Conservation (phyloP, 2,888 invertebrate species). For the Cryptus viduatorius region DNA sequence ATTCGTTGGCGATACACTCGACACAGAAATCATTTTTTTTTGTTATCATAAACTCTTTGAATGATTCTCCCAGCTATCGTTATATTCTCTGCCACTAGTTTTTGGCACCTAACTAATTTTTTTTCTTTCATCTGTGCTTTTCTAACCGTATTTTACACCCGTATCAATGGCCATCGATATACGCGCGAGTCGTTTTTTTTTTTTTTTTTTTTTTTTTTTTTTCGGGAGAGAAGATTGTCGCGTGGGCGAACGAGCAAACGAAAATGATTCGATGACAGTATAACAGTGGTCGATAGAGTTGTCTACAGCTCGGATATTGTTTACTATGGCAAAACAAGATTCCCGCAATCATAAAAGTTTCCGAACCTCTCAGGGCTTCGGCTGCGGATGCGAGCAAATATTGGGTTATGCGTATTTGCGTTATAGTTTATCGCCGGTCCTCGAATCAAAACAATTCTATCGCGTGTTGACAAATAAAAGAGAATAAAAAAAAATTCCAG, state of each 20-base stretch:
- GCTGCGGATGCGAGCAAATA: background rate
- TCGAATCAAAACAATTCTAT: background rate
- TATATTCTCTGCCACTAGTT: background rate
- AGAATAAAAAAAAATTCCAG: too few relatives aligned
- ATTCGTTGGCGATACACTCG: too few relatives aligned
- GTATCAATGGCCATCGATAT: conserved; percentile 3
- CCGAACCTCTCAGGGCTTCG: conserved; percentile 2
- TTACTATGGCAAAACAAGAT: conserved; percentile 39
- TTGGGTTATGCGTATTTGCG: background rate
- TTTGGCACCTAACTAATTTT: too few relatives aligned
- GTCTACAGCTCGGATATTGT: conserved; percentile 10
- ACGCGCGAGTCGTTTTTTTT: conserved; percentile 14
- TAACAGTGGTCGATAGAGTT: conserved; percentile 15
- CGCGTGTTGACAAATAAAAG: too few relatives aligned
- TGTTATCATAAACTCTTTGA: too few relatives aligned
- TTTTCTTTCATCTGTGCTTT: background rate
- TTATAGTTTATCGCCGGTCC: conserved; percentile 3
- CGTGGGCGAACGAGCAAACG: conserved; percentile 34
- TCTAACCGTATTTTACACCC: background rate
- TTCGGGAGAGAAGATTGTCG: conserved; percentile 4
- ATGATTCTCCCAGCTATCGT: background rate
- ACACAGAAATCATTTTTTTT: too few relatives aligned
- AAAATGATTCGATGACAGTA: conserved; percentile 40
- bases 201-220: conserved; percentile 1
- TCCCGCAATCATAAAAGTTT: conserved; percentile 41